phyloP scores from a whole-genome alignment of 2,113 vertebrate species.

The Plecturocebus donacophilus region DNA sequence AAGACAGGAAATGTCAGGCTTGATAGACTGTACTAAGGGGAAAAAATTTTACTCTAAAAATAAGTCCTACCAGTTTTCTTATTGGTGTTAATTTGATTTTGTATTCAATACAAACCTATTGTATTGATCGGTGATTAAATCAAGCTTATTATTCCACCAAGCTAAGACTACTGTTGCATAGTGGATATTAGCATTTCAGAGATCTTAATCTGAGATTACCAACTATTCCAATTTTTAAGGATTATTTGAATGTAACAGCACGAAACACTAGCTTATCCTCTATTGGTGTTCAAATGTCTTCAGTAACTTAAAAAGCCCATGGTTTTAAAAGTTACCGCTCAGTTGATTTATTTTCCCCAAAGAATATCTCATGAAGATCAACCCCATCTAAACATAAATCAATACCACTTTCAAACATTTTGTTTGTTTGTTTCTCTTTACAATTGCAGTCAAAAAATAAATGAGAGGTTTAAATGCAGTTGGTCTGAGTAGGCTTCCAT shows the following conservation, averaged over 20 bases:
- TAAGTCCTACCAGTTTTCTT: background rate
- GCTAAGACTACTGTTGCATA: background rate
- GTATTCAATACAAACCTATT: slow-evolving; percentile 17
- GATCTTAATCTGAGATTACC: background rate
- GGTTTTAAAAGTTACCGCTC: background rate
- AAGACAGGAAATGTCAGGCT: slow-evolving; percentile 26
- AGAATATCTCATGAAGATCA: background rate
- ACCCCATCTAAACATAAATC: background rate
- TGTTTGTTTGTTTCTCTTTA: background rate
- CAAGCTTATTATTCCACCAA: background rate
- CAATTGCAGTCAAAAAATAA: background rate
- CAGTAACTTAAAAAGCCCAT: background rate
- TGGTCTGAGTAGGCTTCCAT: background rate
- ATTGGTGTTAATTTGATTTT: slow-evolving; percentile 38
- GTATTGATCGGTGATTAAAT: background rate
- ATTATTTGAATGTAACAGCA: background rate
- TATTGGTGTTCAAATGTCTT: background rate
- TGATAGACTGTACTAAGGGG: background rate
- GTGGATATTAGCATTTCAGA: background rate
- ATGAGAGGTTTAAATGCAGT: background rate
- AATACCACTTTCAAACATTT: background rate
- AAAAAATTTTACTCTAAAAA: slow-evolving; percentile 16
- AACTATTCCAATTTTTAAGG: background rate
- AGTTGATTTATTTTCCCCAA: background rate
- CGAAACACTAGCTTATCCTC: background rate